Base-by-base conservation (phyloP, 2,113 vertebrate species). In the Cephalopterus ornatus region DNA sequence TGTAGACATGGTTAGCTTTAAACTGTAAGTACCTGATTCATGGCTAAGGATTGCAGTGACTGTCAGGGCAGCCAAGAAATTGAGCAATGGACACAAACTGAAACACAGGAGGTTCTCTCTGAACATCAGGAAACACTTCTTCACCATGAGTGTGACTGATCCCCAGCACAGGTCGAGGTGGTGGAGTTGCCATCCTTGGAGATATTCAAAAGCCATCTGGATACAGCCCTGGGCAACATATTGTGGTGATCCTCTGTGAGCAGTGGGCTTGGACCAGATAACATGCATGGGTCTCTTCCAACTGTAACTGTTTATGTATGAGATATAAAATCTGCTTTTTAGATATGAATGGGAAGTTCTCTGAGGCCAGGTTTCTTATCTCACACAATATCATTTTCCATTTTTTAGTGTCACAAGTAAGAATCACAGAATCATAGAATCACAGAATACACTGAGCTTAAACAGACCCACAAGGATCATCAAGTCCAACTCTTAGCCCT, bases 211-310 rank as follows among this genome's bases (percentile, higher is more conserved):
- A 62, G 10, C 7, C 14, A 4, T 16, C 27, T 70, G 30, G 28
- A 27, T 26, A 47, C 4, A 35, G 14, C 35, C 23, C 30, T 47
- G 37, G 18, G 17, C 5, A 37, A 47, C 24, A 4, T 32, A 14
- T 30, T 80, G 8, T 35, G 10, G 4, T 23, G 22, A 58, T 22
- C 3, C 10, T 53, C 5, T 1, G 0, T 46, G 33, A 85, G 30
- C 35, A 49, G 32, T 21, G 4, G 20, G 1, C 2, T 33, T 76
- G 21, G 3, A 53, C 10, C 8, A 41, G 9, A 12, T 44, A 32
- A 49, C 1, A 0, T 39, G 8, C 23, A 28, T 16, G n/a, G 11
- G 4, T 67, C 7, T 8, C 13, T 65, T 87, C 20, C 18, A 46
- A 5, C 11, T 41, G 8, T 77, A 59, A 55, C 3, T 2, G 55